These are phyloP conservation scores for Lerista edwardsae DNA, from an alignment of 2,797 vertebrate species.

Conservation along the genomic window DNA sequence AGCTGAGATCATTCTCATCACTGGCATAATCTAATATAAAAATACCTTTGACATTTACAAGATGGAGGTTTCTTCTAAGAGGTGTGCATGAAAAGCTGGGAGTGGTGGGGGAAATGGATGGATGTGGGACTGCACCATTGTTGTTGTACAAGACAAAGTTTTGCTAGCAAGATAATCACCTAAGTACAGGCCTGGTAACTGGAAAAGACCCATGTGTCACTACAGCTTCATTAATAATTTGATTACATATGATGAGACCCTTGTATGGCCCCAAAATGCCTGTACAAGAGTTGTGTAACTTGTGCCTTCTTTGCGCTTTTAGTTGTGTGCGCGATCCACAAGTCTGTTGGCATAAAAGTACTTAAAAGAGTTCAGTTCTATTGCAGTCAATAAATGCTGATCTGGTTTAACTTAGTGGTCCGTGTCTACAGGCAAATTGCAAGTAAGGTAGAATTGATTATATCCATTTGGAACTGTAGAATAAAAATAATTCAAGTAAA, in stretches of 20 bases:
- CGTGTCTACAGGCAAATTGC: not conserved
- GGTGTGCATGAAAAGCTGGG: constrained; percentile 31
- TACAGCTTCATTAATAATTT: constrained; percentile 40
- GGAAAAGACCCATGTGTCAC: constrained; percentile 26
- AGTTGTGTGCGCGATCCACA: constrained; percentile 13
- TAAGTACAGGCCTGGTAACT: constrained; percentile 26
- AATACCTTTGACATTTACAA: constrained; percentile 65
- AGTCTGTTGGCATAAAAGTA: constrained; percentile 25
- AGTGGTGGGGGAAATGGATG: constrained; percentile 22
- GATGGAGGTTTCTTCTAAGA: constrained; percentile 30
- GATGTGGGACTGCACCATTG: not conserved
- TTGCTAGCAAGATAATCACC: constrained; percentile 35
- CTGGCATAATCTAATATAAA: constrained; percentile 77
- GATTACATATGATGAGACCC: not conserved
- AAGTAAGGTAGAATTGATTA: constrained; percentile 15
- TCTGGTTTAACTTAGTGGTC: not conserved
- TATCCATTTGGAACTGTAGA: constrained; percentile 45
- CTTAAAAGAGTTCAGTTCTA: not conserved
- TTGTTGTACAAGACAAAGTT: not conserved
- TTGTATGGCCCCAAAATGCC: not conserved
- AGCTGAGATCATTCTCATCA: constrained; percentile 67
- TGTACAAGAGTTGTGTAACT: constrained; percentile 38
- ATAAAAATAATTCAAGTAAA: constrained; percentile 47
- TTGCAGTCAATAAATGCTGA: not conserved
- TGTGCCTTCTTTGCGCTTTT: constrained; percentile 14